Evolutionary conservation across 2,797 vertebrate species (phyloP).

Genomic region (Microctenopoma steveboyesi): DNA sequence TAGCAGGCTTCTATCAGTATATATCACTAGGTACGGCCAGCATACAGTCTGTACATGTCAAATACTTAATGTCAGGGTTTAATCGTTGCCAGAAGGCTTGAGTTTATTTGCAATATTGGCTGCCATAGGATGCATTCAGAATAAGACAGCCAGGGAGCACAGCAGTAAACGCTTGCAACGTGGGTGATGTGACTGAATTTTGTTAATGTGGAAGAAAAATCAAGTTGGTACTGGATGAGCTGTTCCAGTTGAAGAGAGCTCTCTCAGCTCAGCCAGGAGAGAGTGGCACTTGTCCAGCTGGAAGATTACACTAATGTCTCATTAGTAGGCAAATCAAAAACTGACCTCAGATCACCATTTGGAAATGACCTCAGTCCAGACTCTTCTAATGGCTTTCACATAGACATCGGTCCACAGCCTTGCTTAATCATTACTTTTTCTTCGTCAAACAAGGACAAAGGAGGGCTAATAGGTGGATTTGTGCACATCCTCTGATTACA

Average conservation of each 20-base stretch:
- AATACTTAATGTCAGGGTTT: background rate
- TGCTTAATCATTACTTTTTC: slow-evolving; percentile 60
- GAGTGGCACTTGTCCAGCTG: slow-evolving; percentile 73
- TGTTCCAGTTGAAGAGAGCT: slow-evolving; percentile 34
- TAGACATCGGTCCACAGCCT: slow-evolving; percentile 49
- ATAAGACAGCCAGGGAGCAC: slow-evolving; percentile 4
- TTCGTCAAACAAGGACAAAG: slow-evolving; percentile 55
- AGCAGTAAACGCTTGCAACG: background rate
- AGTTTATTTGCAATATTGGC: background rate
- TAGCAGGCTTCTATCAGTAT: background rate
- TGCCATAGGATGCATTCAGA: background rate
- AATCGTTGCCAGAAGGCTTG: background rate
- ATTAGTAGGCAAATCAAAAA: slow-evolving; percentile 75
- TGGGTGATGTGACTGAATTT: slow-evolving; percentile 10
- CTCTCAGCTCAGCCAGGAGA: slow-evolving; percentile 54
- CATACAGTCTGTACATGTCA: background rate
- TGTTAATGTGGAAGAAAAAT: slow-evolving; percentile 36
- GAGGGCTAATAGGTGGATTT: slow-evolving; percentile 61
- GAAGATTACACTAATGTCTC: slow-evolving; percentile 74
- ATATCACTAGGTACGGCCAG: background rate
- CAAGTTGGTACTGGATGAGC: slow-evolving; percentile 27
- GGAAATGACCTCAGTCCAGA: slow-evolving; percentile 64
- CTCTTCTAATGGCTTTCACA: slow-evolving; percentile 61
- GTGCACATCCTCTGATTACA: slow-evolving; percentile 66
- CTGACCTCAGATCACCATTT: slow-evolving; percentile 65